Evolutionary conservation across 1,140 invertebrate genomes (phyloP).

Genomic region (Diachasma alloeum): DNA sequence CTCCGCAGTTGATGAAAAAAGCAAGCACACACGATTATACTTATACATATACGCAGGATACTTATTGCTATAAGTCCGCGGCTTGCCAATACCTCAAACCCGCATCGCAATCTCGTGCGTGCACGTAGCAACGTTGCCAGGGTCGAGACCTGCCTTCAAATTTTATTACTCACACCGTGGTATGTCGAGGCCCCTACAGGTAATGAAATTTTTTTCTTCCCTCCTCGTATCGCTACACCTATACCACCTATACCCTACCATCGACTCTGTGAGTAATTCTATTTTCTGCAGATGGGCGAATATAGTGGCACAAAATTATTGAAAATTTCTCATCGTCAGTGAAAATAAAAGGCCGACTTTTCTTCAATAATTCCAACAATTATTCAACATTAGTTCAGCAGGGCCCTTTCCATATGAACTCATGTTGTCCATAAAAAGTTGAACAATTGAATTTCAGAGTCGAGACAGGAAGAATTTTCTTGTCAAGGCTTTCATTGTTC

Average conservation of each 20-base stretch:
- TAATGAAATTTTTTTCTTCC: slow-evolving; percentile 49
- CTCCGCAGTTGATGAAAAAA: background rate
- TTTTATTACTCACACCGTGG: slow-evolving; percentile 44
- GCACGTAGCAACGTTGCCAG: slow-evolving; percentile 15
- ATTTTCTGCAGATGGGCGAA: slow-evolving; percentile 21
- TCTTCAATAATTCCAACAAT: too few species aligned
- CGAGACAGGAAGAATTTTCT: background rate
- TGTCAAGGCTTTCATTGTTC: slow-evolving; percentile 7
- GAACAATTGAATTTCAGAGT: background rate
- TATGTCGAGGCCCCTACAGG: background rate
- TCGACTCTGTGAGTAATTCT: slow-evolving; percentile 48
- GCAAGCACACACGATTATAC: background rate
- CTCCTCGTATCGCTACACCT: background rate
- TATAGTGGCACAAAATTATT: background rate
- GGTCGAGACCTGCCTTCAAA: slow-evolving; percentile 43
- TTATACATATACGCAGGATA: slow-evolving; percentile 28
- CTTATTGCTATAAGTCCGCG: slow-evolving; percentile 42
- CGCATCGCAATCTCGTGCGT: slow-evolving; percentile 26
- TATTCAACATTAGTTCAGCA: too few species aligned
- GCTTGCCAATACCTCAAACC: slow-evolving; percentile 39
- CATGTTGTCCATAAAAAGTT: background rate
- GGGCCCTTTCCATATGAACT: background rate
- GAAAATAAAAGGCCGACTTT: too few species aligned
- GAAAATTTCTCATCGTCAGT: background rate
- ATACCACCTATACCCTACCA: background rate